Base-by-base conservation (phyloP, 1,140 invertebrate species). In the Dufourea novaeangliae region DNA sequence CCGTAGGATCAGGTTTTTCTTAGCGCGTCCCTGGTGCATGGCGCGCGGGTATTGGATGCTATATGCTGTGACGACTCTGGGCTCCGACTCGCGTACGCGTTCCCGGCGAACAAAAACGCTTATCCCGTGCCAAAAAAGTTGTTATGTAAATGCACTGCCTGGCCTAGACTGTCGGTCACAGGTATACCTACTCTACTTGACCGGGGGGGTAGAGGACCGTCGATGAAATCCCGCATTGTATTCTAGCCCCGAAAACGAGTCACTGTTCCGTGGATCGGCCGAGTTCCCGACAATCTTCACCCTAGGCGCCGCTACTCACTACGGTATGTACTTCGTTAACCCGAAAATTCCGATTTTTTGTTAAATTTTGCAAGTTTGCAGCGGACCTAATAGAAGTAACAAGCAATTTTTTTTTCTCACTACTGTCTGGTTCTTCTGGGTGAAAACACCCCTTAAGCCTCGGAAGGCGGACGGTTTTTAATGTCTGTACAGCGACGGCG, bases 71-170 rank as follows among this genome's bases (percentile, higher is more conserved):
- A 66, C 70, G 74, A 68, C 80, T 84, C 72, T 67, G 63, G n/a
- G 74, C 85, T 83, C 76, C 79, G 74, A 63, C 66, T 74, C 70
- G 79, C 82, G 76, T 82, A 72, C 79, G 73, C 79, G 82, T 83
- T 79, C 79, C 75, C 63, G 17, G 63, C 39, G 29, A 20, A 82
- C 75, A 89, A 90, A 90, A 90, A 89, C 82, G 63, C 59, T 73
- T 67, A 74, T 78, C 74, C 82, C 34, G 61, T 71, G 82, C 85
- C 69, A 86, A 90, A 91, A 91, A 91, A 91, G 90, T 86, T 86
- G 90, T 92, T 91, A 92, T 92, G 91, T 87, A 91, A 91, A 91
- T 90, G 85, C 80, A 78, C 80, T 69, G 74, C 79, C 67, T 71
- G 79, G 83, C 83, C 82, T 86, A 86, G 89, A 79, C 86, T 37